Percentiles rank a stretch among this genome's conserved stretches.
Conservation (phyloP, 2,888 invertebrate genomes). For the Caenorhabditis sp. region DNA sequence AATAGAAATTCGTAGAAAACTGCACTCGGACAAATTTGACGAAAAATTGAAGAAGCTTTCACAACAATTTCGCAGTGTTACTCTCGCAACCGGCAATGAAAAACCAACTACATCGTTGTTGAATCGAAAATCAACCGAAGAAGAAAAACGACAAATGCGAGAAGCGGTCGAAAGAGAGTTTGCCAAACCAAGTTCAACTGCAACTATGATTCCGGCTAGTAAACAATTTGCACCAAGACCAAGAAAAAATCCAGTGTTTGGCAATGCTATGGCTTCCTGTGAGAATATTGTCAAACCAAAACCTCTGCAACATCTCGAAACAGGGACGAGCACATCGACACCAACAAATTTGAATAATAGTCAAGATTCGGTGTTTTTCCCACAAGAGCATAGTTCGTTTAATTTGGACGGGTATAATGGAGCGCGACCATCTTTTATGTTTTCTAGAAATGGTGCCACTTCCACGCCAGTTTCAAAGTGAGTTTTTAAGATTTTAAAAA, state of each 20-base stretch:
- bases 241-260: conserved; percentile 6
- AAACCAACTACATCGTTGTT: neutral
- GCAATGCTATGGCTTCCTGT: conserved; percentile 8
- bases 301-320: no score
- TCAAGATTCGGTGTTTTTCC: conserved; percentile 33
- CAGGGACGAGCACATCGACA: conserved; percentile 6
- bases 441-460: conserved; percentile 13
- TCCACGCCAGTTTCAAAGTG: conserved; percentile 24
- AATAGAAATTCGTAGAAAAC: conserved; percentile 4
- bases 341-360: conserved; percentile 12
- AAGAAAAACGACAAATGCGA: conserved; percentile 9
- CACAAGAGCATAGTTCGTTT: conserved; percentile 21
- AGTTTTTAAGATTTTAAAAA: no score
- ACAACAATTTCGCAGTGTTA: neutral
- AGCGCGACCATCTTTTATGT: conserved; percentile 27
- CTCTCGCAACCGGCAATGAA: neutral
- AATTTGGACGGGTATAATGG: conserved; percentile 33
- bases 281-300: conserved; percentile 7
- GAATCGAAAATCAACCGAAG: conserved; percentile 7
- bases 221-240: neutral
- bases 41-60: conserved; percentile 2
- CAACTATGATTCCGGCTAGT: conserved; percentile 11
- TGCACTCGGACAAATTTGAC: conserved; percentile 21
- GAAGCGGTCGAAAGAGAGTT: conserved; percentile 13
- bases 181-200: conserved; percentile 27